phyloP scores from a whole-genome alignment of 2,797 vertebrate species.

The Chaunax sp. region DNA sequence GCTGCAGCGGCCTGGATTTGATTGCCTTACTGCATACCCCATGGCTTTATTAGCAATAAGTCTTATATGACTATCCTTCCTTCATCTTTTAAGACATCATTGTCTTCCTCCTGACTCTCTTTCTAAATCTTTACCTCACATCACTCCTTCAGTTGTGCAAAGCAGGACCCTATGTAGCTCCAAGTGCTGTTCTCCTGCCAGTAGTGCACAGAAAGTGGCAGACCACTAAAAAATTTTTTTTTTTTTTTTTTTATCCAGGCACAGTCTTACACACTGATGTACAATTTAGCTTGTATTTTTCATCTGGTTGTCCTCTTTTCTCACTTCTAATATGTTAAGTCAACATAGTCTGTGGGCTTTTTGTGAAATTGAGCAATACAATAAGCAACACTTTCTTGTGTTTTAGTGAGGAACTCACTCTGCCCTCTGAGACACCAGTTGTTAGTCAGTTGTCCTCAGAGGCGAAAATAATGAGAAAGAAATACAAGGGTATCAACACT shows the following conservation, averaged over 20 bases:
- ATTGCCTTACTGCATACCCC: too few relatives aligned
- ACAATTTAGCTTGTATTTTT: constrained; percentile 32
- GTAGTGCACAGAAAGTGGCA: constrained; percentile 10
- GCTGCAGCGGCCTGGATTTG: too few relatives aligned
- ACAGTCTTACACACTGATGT: constrained; percentile 4
- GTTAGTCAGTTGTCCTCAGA: constrained; percentile 11
- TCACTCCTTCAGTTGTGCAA: neutral
- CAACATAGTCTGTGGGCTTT: constrained; percentile 6
- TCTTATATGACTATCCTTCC: too few relatives aligned
- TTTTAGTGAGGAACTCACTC: neutral
- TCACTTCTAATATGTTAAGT: constrained; percentile 21
- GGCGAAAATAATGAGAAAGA: constrained; percentile 20
- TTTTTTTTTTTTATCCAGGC: neutral
- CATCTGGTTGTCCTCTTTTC: constrained; percentile 2
- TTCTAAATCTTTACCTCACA: neutral
- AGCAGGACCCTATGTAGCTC: neutral
- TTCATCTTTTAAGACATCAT: too few relatives aligned
- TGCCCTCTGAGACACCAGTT: constrained; percentile 11
- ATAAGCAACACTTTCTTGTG: constrained; percentile 1
- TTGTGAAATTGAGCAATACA: neutral
- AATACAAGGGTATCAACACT: constrained; percentile 1
- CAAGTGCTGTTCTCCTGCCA: constrained; percentile 5
- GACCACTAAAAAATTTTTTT: neutral
- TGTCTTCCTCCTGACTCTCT: neutral
- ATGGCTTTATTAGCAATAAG: too few relatives aligned